Base-by-base conservation (phyloP, 2,797 vertebrate species). In the Protonibea diacanthus region DNA sequence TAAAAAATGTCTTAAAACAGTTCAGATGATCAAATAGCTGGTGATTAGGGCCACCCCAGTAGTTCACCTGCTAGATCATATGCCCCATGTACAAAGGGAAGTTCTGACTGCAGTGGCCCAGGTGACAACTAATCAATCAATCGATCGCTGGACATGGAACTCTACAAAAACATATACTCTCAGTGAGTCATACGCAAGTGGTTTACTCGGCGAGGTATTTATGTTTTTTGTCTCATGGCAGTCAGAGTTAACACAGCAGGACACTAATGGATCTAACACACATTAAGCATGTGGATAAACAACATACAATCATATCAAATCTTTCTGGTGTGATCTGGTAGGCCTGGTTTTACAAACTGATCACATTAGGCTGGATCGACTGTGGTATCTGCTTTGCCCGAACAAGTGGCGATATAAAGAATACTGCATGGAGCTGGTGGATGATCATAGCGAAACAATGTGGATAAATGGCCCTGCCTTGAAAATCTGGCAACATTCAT, bases 401-500 rank as follows among this genome's bases (percentile, higher is more conserved):
- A 83, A 72, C 51, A 78, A 76, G 52, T 4, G 15, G n/a, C 55
- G 17, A 33, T n/a, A 64, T 47, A 71, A 76, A 78, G 27, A 75
- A 63, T 44, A 71, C 6, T 47, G 40, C 15, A 51, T 51, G n/a
- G 40, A 71, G 40, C 66, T 67, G 23, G 38, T 33, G 56, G 68
- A 66, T 70, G 48, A 64, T 67, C 29, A 71, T 1, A 42, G 56
- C 53, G 17, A 65, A 53, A 45, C 33, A 61, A 25, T 44, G 63
- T 20, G 38, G 70, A 80, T 61, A 58, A 38, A 71, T 44, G 33
- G 63, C 45, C 45, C 62, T 75, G 66, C 49, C 69, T 75, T 53
- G 57, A 62, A 80, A 86, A 83, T 65, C 80, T 89, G 89, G 72
- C 82, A 77, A 56, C 65, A 33, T 48, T 80, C 71, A 64, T 11